phyloP scores from a whole-genome alignment of 2,888 invertebrate genomes.

The Pachydiplax longipennis region DNA sequence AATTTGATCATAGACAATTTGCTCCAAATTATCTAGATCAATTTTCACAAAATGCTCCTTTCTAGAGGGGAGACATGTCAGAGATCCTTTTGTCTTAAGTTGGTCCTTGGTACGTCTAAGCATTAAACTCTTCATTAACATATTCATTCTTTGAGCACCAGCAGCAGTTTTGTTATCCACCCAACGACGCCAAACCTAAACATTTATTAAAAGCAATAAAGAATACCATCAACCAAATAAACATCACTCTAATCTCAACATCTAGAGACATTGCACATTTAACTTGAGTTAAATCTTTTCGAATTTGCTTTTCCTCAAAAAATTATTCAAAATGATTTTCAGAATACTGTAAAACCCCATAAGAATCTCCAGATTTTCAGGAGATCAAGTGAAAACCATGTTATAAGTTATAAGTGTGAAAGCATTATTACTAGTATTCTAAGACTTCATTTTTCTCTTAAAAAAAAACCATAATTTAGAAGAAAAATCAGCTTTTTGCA shows the following conservation, averaged over 20 bases:
- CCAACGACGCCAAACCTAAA: slow-evolving; percentile 88
- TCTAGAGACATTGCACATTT: background rate
- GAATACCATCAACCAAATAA: background rate
- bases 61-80: slow-evolving; percentile 71
- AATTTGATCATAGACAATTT: slow-evolving; percentile 79
- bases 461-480: no score
- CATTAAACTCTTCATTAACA: slow-evolving; percentile 84
- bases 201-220: slow-evolving; percentile 20
- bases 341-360: no score
- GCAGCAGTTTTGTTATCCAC: slow-evolving; percentile 83
- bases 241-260: background rate
- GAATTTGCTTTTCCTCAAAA: no score
- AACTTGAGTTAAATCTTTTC: no score
- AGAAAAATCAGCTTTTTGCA: no score
- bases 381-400: no score
- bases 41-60: slow-evolving; percentile 67
- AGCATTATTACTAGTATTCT: no score
- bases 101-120: slow-evolving; percentile 88
- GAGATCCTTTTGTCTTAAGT: slow-evolving; percentile 69
- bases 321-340: no score
- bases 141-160: slow-evolving; percentile 81
- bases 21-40: slow-evolving; percentile 72
- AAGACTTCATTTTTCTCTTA: no score
- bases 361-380: no score
- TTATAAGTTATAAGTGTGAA: no score